Evolutionary conservation across 92 coral and sea anemone genomes (phyloP).

Genomic region (Phenganax stokvisi): DNA sequence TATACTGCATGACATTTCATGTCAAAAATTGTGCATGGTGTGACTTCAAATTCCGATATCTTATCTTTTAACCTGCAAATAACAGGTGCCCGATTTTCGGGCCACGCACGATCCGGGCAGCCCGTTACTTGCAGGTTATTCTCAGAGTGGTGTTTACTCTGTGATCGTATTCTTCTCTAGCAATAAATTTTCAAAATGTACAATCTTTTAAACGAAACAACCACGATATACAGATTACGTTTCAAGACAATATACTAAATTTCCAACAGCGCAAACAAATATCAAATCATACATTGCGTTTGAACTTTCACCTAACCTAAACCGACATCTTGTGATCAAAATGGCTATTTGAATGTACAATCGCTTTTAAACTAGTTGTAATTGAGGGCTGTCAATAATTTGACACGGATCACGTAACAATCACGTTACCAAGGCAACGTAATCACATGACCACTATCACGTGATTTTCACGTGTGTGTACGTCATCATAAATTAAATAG

Average conservation of each 20-base stretch:
- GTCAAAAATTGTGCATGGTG: slow-evolving; percentile 19
- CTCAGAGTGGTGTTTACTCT: too few species aligned
- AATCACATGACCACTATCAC: slow-evolving; percentile 1
- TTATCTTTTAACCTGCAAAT: background rate
- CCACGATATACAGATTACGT: slow-evolving; percentile 10
- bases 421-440: background rate
- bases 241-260: background rate
- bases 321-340: background rate
- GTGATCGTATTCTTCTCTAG: slow-evolving; percentile 5
- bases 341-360: background rate
- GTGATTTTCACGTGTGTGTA: background rate
- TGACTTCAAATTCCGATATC: slow-evolving; percentile 8
- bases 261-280: background rate
- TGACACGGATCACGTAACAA: slow-evolving; percentile 4
- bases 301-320: background rate
- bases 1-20: slow-evolving; percentile 18
- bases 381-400: background rate
- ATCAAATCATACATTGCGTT: background rate
- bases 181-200: slow-evolving; percentile 24
- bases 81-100: too few species aligned
- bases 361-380: background rate
- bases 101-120: background rate
- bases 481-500: slow-evolving; percentile 12
- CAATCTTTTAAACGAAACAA: slow-evolving; percentile 15
- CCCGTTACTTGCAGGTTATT: background rate